Evolutionary conservation across 2,797 vertebrate species (phyloP).

Genomic region (Arvicola amphibius): DNA sequence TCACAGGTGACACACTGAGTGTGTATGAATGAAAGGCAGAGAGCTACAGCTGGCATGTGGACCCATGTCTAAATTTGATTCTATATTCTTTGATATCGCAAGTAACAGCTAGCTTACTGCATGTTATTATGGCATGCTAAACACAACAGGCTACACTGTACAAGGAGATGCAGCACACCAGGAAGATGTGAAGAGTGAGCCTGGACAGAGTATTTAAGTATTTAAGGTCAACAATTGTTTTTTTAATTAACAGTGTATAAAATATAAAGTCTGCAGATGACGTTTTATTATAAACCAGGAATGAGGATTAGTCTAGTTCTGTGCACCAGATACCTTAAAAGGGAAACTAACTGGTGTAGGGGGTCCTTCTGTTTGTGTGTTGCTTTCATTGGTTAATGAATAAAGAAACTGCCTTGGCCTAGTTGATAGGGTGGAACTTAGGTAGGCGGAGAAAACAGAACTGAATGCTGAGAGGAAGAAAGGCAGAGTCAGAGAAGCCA

Average conservation of each 20-base stretch:
- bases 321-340: not conserved
- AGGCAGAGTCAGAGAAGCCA: no score
- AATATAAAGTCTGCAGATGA: conserved; percentile 12
- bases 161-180: not conserved
- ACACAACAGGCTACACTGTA: not conserved
- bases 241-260: not conserved
- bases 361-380: no score
- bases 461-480: no score
- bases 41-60: not conserved
- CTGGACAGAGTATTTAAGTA: not conserved
- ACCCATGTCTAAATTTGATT: not conserved
- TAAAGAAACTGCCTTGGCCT: no score
- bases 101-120: conserved; percentile 29
- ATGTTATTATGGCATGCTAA: not conserved
- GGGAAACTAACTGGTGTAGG: not conserved
- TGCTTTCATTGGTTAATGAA: no score
- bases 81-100: conserved; percentile 1
- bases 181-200: not conserved
- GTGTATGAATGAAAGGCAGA: not conserved
- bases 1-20: not conserved
- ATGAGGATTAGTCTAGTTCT: conserved; percentile 17
- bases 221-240: not conserved
- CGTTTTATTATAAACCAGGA: conserved; percentile 30
- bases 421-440: no score
- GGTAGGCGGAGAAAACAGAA: no score